A percentile compares a stretch with the other conserved stretches of the same genome.
Evolutionary conservation across 2,888 invertebrate genomes (phyloP).

Genomic region (Apotomis betuletana): DNA sequence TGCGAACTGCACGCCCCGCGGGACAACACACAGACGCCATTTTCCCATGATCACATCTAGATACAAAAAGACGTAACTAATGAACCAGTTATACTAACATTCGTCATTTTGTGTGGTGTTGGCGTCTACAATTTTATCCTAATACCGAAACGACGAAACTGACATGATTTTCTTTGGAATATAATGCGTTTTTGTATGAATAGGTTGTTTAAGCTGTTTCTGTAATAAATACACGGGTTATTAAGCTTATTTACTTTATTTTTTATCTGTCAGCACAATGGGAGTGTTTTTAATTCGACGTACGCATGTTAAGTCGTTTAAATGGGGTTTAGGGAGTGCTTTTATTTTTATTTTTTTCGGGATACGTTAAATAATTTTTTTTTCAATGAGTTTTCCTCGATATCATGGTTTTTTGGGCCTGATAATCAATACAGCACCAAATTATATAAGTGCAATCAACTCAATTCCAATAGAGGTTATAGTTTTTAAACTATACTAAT

Average conservation of each 20-base stretch:
- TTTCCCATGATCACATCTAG: not conserved
- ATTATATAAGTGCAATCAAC: too few species aligned
- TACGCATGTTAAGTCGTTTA: conserved; percentile 9
- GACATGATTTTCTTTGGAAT: not conserved
- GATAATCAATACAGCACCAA: too few species aligned
- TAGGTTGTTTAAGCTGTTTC: not conserved
- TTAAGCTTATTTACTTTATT: conserved; percentile 13
- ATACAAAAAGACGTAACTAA: not conserved
- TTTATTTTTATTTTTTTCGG: not conserved
- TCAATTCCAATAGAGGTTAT: too few species aligned
- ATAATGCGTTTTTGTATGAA: not conserved
- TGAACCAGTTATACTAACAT: not conserved
- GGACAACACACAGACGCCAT: conserved; percentile 43
- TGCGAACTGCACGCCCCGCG: conserved; percentile 46
- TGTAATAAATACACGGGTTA: conserved; percentile 29
- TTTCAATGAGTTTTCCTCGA: too few species aligned
- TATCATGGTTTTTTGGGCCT: too few species aligned
- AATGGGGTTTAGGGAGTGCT: not conserved
- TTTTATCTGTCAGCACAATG: not conserved
- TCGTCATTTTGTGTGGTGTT: not conserved
- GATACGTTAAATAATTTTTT: too few species aligned
- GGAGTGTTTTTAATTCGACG: conserved; percentile 14
- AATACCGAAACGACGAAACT: not conserved
- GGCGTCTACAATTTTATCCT: not conserved
- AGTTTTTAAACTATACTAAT: too few species aligned